Evolutionary conservation across 2,113 vertebrate species (phyloP).

Genomic region (Scomber japonicus): DNA sequence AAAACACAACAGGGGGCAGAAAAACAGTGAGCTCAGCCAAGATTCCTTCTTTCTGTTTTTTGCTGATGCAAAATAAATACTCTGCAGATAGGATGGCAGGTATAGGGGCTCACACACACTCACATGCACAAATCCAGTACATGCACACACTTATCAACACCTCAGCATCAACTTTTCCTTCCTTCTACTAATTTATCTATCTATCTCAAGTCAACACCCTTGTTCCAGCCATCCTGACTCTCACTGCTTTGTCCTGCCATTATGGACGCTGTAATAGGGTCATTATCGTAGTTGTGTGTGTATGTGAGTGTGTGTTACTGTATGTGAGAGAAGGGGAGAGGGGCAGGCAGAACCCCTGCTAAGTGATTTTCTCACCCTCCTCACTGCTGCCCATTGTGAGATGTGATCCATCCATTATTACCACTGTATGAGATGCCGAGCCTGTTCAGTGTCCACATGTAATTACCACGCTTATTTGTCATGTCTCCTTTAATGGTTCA

Average conservation of each 20-base stretch:
- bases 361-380: constrained; percentile 63
- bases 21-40: constrained; percentile 57
- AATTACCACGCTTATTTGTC: constrained; percentile 68
- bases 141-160: constrained; percentile 54
- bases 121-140: neutral
- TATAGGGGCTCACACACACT: constrained; percentile 12
- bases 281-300: constrained; percentile 40
- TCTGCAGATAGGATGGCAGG: constrained; percentile 12
- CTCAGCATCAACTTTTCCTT: neutral
- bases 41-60: constrained; percentile 25
- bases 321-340: constrained; percentile 9
- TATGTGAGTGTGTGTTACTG: constrained; percentile 34
- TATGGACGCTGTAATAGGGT: constrained; percentile 64
- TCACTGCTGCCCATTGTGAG: constrained; percentile 38
- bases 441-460: constrained; percentile 38
- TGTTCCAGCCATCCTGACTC: constrained; percentile 18
- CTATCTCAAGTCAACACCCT: constrained; percentile 33
- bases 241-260: constrained; percentile 54
- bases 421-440: constrained; percentile 32
- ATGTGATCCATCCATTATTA: constrained; percentile 58
- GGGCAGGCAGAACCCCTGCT: constrained; percentile 1
- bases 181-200: constrained; percentile 43
- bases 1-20: constrained; percentile 45
- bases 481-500: constrained; percentile 38
- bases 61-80: constrained; percentile 50